These are phyloP conservation scores for Nicator chloris DNA, from an alignment of 2,113 vertebrate species.

Conservation along the genomic window DNA sequence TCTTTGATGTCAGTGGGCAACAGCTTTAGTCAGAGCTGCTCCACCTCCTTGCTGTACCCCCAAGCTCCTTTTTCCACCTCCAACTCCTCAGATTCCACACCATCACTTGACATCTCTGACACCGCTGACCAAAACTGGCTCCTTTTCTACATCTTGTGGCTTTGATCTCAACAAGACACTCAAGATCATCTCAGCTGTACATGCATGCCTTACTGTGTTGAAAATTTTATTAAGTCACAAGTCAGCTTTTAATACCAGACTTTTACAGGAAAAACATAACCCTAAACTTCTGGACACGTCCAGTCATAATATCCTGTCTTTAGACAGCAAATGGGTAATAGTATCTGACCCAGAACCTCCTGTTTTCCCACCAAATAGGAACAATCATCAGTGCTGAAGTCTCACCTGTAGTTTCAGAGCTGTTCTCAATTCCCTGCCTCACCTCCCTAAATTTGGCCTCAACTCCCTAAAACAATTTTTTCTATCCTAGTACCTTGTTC, in stretches of 20 bases:
- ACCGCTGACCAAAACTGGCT: background rate
- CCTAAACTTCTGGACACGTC: background rate
- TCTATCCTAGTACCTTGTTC: background rate
- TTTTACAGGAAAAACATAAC: background rate
- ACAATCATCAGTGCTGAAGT: background rate
- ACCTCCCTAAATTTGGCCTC: background rate
- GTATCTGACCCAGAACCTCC: background rate
- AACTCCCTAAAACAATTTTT: background rate
- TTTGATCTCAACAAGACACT: background rate
- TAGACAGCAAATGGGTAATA: background rate
- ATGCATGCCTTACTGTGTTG: too few relatives aligned
- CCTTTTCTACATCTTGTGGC: background rate
- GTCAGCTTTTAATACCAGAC: background rate
- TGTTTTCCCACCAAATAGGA: background rate
- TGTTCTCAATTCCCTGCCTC: background rate
- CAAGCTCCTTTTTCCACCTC: background rate
- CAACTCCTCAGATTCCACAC: background rate
- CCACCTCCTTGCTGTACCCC: background rate
- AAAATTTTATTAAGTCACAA: background rate
- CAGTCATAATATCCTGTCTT: background rate
- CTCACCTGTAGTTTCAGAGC: background rate
- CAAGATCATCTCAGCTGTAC: background rate
- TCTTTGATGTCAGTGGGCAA: background rate
- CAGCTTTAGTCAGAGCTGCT: background rate
- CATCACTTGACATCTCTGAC: background rate